Conservation (phyloP, 2,888 invertebrate species). For the Cancer borealis region DNA sequence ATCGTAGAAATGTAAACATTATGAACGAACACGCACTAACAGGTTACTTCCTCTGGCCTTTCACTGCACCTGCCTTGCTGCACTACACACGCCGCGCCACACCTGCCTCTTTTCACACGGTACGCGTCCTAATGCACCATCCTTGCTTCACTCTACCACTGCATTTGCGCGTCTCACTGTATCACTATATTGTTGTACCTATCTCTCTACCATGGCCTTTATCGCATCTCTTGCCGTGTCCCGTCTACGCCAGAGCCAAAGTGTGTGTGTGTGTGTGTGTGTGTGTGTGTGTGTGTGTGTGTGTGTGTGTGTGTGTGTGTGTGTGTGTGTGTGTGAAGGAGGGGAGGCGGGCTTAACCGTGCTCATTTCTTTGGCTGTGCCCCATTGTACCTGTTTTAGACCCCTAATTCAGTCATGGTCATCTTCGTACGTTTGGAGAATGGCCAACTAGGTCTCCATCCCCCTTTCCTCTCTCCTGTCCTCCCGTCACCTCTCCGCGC, state of each 20-base stretch:
- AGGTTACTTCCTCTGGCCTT: not conserved
- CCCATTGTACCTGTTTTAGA: constrained; percentile 11
- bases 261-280: too few species aligned
- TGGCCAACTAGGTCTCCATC: not conserved
- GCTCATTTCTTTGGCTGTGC: not conserved
- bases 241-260: not conserved
- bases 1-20: constrained; percentile 2
- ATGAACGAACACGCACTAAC: not conserved
- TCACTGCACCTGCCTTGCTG: not conserved
- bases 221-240: not conserved
- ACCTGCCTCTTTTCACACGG: not conserved
- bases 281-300: too few species aligned
- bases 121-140: not conserved
- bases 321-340: not conserved
- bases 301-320: too few species aligned
- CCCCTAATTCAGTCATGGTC: constrained; percentile 28
- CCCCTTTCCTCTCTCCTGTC: not conserved
- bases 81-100: not conserved
- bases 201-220: not conserved
- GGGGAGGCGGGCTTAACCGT: not conserved
- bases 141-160: not conserved
- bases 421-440: not conserved
- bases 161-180: not conserved
- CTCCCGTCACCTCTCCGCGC: not conserved
- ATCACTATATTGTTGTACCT: not conserved